A percentile compares a stretch with the other conserved stretches of the same genome.
These are phyloP conservation scores for Blera fallax DNA, from an alignment of 2,888 invertebrate genomes.

Conservation along the genomic window DNA sequence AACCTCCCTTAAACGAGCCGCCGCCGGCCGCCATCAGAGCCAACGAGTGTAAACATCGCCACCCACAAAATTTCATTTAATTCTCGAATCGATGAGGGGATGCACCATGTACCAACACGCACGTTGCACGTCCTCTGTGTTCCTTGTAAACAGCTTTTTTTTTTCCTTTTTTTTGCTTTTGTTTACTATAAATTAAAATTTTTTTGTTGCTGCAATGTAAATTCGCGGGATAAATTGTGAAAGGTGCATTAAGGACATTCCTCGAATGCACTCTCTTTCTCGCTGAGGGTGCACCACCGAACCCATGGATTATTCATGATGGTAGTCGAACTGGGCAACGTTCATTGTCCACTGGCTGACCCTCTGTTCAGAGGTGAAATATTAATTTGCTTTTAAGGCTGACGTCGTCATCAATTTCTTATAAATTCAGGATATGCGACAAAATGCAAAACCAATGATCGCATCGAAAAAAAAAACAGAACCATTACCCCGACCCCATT, in stretches of 20 bases:
- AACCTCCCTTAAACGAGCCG: neutral
- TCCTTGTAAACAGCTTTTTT: neutral
- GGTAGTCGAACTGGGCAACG: neutral
- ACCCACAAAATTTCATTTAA: constrained; percentile 64
- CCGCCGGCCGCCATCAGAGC: constrained; percentile 17
- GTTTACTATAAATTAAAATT: neutral
- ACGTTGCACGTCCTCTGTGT: constrained; percentile 11
- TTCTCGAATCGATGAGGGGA: constrained; percentile 34
- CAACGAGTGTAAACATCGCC: constrained; percentile 55
- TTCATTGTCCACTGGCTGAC: neutral
- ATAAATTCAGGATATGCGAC: constrained; percentile 45
- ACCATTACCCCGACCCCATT: neutral
- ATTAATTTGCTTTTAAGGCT: constrained; percentile 72
- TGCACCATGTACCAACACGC: neutral
- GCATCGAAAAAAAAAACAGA: neutral
- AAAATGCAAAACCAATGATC: constrained; percentile 62
- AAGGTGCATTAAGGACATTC: constrained; percentile 64
- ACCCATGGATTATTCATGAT: constrained; percentile 34
- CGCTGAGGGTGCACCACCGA: neutral
- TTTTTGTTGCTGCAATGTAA: constrained; percentile 49
- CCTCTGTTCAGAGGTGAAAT: constrained; percentile 42
- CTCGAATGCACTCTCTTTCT: constrained; percentile 11
- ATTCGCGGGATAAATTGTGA: constrained; percentile 54
- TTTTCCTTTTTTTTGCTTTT: constrained; percentile 42
- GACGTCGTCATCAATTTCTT: constrained; percentile 70